A percentile compares a stretch with the other conserved stretches of the same genome.
Evolutionary conservation across 2,888 invertebrate genomes (phyloP).

Genomic region (Spilosoma lubricipeda): DNA sequence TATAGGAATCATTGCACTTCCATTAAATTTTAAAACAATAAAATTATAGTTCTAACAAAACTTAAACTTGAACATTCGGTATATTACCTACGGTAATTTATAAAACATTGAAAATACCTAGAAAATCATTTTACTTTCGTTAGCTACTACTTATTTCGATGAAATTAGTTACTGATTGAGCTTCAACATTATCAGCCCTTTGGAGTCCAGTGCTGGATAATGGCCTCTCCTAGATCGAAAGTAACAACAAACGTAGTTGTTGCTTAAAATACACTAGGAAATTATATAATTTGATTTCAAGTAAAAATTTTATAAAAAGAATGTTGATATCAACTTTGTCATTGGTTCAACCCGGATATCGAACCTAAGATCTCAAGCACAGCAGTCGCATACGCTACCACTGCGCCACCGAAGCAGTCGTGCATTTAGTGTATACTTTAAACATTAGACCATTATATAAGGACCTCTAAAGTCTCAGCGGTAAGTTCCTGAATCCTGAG

Average conservation of each 20-base stretch:
- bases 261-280: not conserved
- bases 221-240: too few relatives aligned
- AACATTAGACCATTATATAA: not conserved
- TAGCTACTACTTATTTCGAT: not conserved
- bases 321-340: not conserved
- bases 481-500: constrained; percentile 33
- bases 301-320: not conserved
- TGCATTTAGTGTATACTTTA: too few relatives aligned
- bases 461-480: not conserved
- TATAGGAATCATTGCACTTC: not conserved
- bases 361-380: too few relatives aligned
- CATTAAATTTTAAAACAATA: too few relatives aligned
- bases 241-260: too few relatives aligned
- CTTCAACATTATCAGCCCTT: not conserved
- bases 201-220: too few relatives aligned
- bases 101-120: too few relatives aligned
- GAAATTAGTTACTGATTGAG: not conserved
- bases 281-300: not conserved
- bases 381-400: too few relatives aligned
- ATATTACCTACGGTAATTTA: not conserved
- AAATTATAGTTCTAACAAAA: not conserved
- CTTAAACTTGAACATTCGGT: not conserved
- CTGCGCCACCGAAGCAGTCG: too few relatives aligned
- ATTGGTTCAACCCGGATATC: too few relatives aligned
- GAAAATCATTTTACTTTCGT: not conserved